phyloP scores from a whole-genome alignment of 2,888 invertebrate genomes.

The Cryptocheilus praepositus region DNA sequence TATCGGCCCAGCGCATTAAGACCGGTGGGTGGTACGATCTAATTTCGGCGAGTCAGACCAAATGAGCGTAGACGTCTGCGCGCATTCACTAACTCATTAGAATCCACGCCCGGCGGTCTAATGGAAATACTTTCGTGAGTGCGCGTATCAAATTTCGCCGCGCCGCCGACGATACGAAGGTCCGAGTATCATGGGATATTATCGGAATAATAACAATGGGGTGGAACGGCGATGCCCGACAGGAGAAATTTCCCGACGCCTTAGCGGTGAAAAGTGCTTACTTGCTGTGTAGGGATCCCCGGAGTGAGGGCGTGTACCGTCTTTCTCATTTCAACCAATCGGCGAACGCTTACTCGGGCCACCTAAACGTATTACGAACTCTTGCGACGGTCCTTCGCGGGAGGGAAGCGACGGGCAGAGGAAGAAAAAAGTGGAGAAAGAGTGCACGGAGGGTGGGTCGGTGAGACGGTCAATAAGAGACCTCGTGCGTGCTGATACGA shows the following conservation, averaged over 20 bases:
- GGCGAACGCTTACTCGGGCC: not conserved
- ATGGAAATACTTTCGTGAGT: too few relatives aligned
- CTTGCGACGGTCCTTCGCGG: slow-evolving; percentile 15
- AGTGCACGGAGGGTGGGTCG: slow-evolving; percentile 35
- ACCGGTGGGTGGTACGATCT: slow-evolving; percentile 17
- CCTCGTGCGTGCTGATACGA: slow-evolving; percentile 68
- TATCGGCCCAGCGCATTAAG: not conserved
- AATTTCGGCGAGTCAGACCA: slow-evolving; percentile 15
- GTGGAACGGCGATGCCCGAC: too few relatives aligned
- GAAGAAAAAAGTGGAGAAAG: slow-evolving; percentile 8
- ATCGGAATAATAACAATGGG: too few relatives aligned
- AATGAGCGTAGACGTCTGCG: not conserved
- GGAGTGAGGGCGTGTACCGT: not conserved
- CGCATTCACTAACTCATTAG: too few relatives aligned
- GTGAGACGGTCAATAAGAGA: slow-evolving; percentile 63
- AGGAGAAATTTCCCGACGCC: too few relatives aligned
- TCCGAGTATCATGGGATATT: too few relatives aligned
- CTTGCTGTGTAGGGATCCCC: not conserved
- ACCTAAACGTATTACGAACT: slow-evolving; percentile 48
- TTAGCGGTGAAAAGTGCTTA: slow-evolving; percentile 6
- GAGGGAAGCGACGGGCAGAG: slow-evolving; percentile 16
- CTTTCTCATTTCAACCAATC: not conserved
- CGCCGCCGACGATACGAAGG: too few relatives aligned
- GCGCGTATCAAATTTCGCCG: too few relatives aligned
- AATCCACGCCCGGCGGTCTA: too few relatives aligned